Conservation (phyloP, 2,113 vertebrate genomes). For the Dasyurus viverrinus region DNA sequence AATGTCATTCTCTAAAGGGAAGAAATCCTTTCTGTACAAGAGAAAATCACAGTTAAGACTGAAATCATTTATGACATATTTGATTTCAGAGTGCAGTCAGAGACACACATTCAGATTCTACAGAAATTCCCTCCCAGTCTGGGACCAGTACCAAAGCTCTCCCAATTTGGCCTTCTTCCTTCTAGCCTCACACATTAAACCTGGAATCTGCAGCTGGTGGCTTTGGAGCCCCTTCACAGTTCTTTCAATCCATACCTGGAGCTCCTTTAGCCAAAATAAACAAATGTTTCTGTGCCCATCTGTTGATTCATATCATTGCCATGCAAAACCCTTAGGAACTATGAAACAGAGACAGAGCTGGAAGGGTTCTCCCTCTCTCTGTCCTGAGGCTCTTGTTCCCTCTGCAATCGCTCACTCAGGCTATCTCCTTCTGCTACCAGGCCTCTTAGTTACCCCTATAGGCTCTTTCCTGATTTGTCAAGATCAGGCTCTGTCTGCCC, state of each 20-base stretch:
- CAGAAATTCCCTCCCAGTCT: slow-evolving; percentile 44
- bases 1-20: slow-evolving; percentile 46
- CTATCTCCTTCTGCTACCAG: neutral
- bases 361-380: neutral
- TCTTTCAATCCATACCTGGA: neutral
- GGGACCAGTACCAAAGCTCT: slow-evolving; percentile 58
- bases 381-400: neutral
- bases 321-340: neutral
- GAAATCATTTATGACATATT: slow-evolving; percentile 53
- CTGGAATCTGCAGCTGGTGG: neutral
- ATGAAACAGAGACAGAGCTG: neutral
- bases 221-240: neutral
- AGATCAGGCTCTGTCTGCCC: neutral
- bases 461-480: neutral
- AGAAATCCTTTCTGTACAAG: slow-evolving; percentile 42
- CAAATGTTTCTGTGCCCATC: neutral
- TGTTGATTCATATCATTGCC: neutral
- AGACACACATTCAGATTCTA: slow-evolving; percentile 20
- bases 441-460: neutral
- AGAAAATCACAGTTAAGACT: slow-evolving; percentile 46
- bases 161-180: slow-evolving; percentile 58
- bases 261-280: neutral
- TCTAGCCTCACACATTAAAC: neutral
- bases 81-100: slow-evolving; percentile 46
- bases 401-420: neutral